These are phyloP conservation scores for Nylanderia fulva DNA, from an alignment of 1,140 invertebrate genomes.

Conservation along the genomic window DNA sequence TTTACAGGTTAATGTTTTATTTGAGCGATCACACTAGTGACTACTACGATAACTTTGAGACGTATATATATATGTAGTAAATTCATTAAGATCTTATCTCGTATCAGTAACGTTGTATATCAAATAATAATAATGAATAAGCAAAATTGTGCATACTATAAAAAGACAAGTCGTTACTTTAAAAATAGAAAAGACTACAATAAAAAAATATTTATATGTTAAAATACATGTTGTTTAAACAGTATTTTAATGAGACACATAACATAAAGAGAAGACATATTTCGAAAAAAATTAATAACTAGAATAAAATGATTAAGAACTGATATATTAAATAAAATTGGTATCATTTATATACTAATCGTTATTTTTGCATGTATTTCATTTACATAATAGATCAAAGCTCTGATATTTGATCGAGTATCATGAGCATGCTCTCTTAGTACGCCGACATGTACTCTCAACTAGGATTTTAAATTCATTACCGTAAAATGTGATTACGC, in stretches of 20 bases:
- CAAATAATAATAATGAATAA: background rate
- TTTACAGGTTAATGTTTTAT: constrained; percentile 71
- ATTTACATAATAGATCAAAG: background rate
- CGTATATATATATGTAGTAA: constrained; percentile 48
- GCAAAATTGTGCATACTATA: background rate
- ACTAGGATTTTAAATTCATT: constrained; percentile 67
- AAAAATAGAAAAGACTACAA: too few species aligned
- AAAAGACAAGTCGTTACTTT: too few species aligned
- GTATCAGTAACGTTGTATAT: constrained; percentile 36
- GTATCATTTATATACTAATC: background rate
- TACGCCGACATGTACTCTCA: background rate
- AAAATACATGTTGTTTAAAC: background rate
- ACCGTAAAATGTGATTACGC: constrained; percentile 51
- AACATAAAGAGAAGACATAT: background rate
- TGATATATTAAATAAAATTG: background rate
- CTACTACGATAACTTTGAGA: constrained; percentile 52
- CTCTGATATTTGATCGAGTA: background rate
- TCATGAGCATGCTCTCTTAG: background rate
- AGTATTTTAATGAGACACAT: background rate
- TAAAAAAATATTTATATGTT: too few species aligned
- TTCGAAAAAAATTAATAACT: background rate
- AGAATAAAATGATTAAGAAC: background rate
- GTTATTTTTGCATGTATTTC: background rate
- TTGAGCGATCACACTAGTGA: constrained; percentile 6
- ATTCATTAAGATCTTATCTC: constrained; percentile 67